Percentiles rank a stretch among this genome's conserved stretches.
phyloP scores from a whole-genome alignment of 2,797 vertebrate species.

The Anableps anableps region DNA sequence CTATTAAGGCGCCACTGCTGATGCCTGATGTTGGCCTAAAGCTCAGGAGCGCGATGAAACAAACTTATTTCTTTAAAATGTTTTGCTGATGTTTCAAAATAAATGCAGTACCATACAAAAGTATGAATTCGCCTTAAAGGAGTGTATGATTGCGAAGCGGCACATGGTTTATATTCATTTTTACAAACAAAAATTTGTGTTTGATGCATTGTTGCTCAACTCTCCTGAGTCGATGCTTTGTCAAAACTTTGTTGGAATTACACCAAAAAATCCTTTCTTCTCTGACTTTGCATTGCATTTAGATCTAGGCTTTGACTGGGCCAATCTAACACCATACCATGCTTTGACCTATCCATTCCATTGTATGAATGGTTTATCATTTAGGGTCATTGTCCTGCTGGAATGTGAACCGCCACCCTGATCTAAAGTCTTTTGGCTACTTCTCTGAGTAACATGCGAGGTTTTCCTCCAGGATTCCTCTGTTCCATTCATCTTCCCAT shows the following conservation, averaged over 20 bases:
- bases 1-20: constrained; percentile 43
- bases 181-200: background rate
- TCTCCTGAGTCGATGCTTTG: background rate
- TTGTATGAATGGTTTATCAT: background rate
- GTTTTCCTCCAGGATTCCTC: too few species aligned
- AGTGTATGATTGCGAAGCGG: too few species aligned
- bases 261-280: background rate
- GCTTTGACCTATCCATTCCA: background rate
- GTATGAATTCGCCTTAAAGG: background rate
- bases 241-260: background rate
- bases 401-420: background rate
- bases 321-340: background rate
- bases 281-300: background rate
- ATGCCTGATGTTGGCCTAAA: constrained; percentile 42
- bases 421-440: background rate
- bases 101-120: background rate
- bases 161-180: background rate
- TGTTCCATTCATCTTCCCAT: too few species aligned
- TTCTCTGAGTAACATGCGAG: too few species aligned
- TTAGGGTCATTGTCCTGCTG: background rate
- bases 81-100: background rate
- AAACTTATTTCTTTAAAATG: constrained; percentile 17
- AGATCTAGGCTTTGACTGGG: background rate
- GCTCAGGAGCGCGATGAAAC: constrained; percentile 36
- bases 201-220: background rate